phyloP scores from a whole-genome alignment of 2,113 vertebrate genomes.

The Eudyptes chrysolophus region DNA sequence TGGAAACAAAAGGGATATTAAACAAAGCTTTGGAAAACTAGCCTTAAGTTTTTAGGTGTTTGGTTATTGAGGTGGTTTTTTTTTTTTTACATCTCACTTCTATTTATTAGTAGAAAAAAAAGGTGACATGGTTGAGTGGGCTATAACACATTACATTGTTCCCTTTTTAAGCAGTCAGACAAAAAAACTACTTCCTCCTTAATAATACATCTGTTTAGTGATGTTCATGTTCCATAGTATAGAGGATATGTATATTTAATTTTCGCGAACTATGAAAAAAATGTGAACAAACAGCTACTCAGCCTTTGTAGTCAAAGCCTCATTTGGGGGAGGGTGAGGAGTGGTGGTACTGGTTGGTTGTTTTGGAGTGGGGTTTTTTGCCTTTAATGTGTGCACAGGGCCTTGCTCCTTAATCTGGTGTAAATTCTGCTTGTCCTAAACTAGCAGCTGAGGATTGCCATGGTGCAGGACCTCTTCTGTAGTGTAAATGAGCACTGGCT shows the following conservation, averaged over 20 bases:
- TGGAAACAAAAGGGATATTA: not conserved
- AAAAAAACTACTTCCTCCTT: not conserved
- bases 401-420: not conserved
- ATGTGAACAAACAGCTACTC: not conserved
- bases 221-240: not conserved
- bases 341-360: not conserved
- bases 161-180: not conserved
- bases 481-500: not conserved
- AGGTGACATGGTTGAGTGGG: not conserved
- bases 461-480: not conserved
- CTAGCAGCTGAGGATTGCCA: not conserved
- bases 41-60: not conserved
- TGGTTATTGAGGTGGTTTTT: not conserved
- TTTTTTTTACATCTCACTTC: not conserved
- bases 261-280: not conserved
- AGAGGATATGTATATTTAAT: not conserved
- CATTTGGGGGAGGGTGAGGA: accelerated
- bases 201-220: not conserved
- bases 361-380: not conserved
- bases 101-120: not conserved
- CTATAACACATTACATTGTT: not conserved
- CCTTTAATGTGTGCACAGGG: not conserved
- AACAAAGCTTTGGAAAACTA: not conserved
- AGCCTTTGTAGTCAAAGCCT: not conserved
- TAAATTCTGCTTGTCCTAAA: not conserved